phyloP scores from a whole-genome alignment of 2,797 vertebrate genomes.

The Stomatorhinus walkeri region DNA sequence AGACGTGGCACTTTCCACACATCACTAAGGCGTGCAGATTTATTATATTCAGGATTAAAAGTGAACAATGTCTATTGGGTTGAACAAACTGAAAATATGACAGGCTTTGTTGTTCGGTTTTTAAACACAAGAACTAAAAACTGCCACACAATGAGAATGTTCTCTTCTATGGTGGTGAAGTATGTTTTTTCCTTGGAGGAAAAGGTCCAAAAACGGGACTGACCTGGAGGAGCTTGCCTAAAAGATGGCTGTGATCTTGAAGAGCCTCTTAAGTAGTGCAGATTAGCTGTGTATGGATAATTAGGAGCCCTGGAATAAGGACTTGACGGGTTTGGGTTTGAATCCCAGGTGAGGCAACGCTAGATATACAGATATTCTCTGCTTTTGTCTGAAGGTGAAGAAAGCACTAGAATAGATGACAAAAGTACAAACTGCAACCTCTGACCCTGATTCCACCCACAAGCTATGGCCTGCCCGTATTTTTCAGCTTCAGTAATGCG shows the following conservation, averaged over 20 bases:
- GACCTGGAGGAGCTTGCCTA: background rate
- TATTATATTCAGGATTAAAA: conserved; percentile 4
- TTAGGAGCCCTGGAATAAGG: background rate
- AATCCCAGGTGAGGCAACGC: background rate
- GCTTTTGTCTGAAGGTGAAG: background rate
- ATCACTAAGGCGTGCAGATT: background rate
- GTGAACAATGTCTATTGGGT: background rate
- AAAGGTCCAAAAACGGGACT: background rate
- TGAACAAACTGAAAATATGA: background rate
- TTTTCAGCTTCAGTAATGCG: background rate
- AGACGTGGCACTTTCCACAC: background rate
- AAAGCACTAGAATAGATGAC: background rate
- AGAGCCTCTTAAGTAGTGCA: background rate
- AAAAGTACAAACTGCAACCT: background rate
- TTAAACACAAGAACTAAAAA: background rate
- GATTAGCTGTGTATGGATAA: background rate
- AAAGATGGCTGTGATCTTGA: background rate
- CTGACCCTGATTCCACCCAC: background rate
- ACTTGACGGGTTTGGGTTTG: background rate
- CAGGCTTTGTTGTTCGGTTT: background rate
- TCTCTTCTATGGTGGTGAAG: background rate
- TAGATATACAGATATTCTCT: background rate
- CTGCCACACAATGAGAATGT: background rate
- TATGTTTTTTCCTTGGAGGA: background rate
- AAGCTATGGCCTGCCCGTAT: background rate